These are phyloP conservation scores for Orthonyx spaldingii DNA, from an alignment of 2,113 vertebrate species.

Conservation along the genomic window DNA sequence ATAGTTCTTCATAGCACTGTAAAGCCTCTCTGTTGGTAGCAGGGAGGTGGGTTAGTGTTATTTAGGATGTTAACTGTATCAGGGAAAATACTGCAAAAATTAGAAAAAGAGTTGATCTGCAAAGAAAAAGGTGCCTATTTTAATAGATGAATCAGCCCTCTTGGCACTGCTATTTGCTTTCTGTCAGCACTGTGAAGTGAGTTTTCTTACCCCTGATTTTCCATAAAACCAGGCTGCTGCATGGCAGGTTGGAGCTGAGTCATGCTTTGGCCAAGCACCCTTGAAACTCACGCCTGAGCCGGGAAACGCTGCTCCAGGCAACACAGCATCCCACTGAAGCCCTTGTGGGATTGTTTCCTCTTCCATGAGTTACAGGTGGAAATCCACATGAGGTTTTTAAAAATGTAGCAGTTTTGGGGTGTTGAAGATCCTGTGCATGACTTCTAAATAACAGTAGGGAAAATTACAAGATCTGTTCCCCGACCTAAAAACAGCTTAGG, in stretches of 20 bases:
- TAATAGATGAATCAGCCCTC: neutral
- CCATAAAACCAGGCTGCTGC: neutral
- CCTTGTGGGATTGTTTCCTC: rapidly evolving
- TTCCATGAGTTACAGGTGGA: rapidly evolving
- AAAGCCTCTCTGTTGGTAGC: neutral
- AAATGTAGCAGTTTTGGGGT: neutral
- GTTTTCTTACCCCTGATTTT: neutral
- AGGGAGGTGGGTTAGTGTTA: neutral
- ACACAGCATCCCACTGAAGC: rapidly evolving
- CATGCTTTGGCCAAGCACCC: neutral
- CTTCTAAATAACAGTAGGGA: neutral
- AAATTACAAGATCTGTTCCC: neutral
- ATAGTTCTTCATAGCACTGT: conserved; percentile 18
- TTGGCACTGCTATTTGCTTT: neutral
- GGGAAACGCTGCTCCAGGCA: rapidly evolving
- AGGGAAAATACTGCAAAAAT: neutral
- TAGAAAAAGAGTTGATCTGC: neutral
- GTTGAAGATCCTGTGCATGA: neutral
- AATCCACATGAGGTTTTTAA: neutral
- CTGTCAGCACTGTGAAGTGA: neutral
- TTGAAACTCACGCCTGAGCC: rapidly evolving
- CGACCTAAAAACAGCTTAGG: neutral
- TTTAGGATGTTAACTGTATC: neutral
- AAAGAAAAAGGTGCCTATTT: neutral
- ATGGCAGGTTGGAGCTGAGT: neutral